Conservation (phyloP, 2,888 invertebrate genomes). For the Scaptomyza flava region DNA sequence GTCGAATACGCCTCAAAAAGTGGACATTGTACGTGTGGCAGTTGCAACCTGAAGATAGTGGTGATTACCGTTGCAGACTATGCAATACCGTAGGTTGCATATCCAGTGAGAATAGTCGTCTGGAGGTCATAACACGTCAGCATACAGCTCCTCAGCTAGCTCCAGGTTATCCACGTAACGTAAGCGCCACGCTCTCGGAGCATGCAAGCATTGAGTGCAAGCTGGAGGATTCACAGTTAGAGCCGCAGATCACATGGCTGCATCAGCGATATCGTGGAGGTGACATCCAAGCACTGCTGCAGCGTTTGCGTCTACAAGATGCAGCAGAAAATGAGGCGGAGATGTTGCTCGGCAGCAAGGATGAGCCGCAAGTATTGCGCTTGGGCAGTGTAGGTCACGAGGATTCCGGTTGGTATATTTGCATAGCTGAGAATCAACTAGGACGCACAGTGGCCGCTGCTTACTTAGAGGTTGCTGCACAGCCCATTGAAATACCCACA, state of each 20-base stretch:
- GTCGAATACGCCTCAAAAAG: conserved; percentile 86
- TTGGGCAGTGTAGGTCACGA: conserved; percentile 93
- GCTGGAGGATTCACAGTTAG: conserved; percentile 88
- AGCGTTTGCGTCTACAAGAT: conserved; percentile 17
- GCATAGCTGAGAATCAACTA: conserved; percentile 94
- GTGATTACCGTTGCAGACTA: conserved; percentile 94
- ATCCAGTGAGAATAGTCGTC: conserved; percentile 87
- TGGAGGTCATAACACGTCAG: conserved; percentile 91
- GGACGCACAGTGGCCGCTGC: conserved; percentile 92
- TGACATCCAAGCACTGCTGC: conserved; percentile 40
- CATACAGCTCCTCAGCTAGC: conserved; percentile 86
- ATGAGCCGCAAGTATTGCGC: conserved; percentile 89
- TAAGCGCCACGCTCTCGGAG: conserved; percentile 89
- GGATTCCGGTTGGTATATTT: conserved; percentile 98
- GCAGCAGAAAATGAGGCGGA: conserved; percentile 3
- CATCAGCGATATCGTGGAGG: conserved; percentile 35
- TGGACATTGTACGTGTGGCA: conserved; percentile 92
- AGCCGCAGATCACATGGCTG: conserved; percentile 92
- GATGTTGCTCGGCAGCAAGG: conserved; percentile 59
- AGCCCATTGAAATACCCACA: not conserved
- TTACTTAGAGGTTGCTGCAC: conserved; percentile 88
- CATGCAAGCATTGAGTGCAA: conserved; percentile 90
- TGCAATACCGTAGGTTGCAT: conserved; percentile 92
- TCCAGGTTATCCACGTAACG: conserved; percentile 90
- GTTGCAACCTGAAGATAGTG: conserved; percentile 91